Conservation (phyloP, 2,888 invertebrate genomes). For the Ligdia adustata region DNA sequence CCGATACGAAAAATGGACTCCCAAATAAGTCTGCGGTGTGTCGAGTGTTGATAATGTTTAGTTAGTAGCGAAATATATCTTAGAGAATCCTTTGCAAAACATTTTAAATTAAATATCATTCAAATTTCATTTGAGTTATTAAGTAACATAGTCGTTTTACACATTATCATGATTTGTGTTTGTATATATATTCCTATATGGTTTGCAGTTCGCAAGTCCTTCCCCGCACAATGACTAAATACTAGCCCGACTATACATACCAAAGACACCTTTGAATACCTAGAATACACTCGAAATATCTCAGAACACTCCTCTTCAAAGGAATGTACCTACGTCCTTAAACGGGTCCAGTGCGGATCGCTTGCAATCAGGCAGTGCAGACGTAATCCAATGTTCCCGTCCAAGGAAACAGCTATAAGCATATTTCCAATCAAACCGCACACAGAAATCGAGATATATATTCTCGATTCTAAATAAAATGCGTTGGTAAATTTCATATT, state of each 20-base stretch:
- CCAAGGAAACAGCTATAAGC: slow-evolving; percentile 65
- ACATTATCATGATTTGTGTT: too few relatives aligned
- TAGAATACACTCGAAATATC: neutral
- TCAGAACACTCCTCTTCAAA: slow-evolving; percentile 9
- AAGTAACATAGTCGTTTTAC: too few relatives aligned
- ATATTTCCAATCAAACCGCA: slow-evolving; percentile 79
- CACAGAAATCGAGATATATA: slow-evolving; percentile 64
- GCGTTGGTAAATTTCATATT: slow-evolving; percentile 65
- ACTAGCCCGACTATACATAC: neutral
- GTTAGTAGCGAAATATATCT: too few relatives aligned
- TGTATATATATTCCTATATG: too few relatives aligned
- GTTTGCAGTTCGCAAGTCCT: too few relatives aligned
- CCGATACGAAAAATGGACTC: too few relatives aligned
- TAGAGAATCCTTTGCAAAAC: too few relatives aligned
- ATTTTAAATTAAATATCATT: too few relatives aligned
- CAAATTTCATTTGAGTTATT: too few relatives aligned
- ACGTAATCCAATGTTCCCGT: slow-evolving; percentile 62
- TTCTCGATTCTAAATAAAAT: slow-evolving; percentile 77
- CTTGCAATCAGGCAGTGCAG: slow-evolving; percentile 65
- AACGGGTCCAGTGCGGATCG: slow-evolving; percentile 22
- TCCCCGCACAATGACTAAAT: too few relatives aligned
- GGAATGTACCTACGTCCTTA: slow-evolving; percentile 10
- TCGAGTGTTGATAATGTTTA: too few relatives aligned
- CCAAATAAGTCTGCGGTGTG: too few relatives aligned
- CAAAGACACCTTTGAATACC: slow-evolving; percentile 1